A percentile compares a stretch with the other conserved stretches of the same genome.
Conservation (phyloP, 2,113 vertebrate genomes). For the Vimba vimba region DNA sequence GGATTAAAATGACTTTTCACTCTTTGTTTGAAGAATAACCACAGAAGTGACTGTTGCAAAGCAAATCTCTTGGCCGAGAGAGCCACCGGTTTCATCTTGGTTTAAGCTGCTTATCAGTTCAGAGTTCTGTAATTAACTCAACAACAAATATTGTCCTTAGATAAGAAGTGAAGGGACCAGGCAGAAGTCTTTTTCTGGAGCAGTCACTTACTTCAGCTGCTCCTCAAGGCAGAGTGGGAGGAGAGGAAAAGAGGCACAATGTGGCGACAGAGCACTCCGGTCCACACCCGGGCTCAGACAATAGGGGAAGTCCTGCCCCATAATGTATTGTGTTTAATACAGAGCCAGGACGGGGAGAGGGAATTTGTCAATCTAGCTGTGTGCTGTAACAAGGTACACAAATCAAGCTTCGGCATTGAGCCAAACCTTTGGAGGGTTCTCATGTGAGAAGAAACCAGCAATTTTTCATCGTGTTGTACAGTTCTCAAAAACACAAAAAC, state of each 20-base stretch:
- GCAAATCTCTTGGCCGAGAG: neutral
- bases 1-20: neutral
- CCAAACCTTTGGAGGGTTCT: slow-evolving; percentile 40
- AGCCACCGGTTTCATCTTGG: neutral
- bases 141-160: slow-evolving; percentile 5
- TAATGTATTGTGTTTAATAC: slow-evolving; percentile 52
- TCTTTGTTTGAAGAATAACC: neutral
- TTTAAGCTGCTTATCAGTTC: slow-evolving; percentile 7
- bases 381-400: slow-evolving; percentile 26
- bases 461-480: slow-evolving; percentile 28
- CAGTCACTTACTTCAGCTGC: neutral
- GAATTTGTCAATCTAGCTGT: slow-evolving; percentile 38
- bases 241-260: slow-evolving; percentile 52
- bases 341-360: slow-evolving; percentile 28
- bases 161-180: neutral
- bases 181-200: neutral
- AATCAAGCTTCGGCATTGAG: slow-evolving; percentile 20
- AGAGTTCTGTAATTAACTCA: neutral
- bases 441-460: slow-evolving; percentile 1
- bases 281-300: slow-evolving; percentile 50
- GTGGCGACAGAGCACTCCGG: slow-evolving; percentile 40
- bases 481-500: slow-evolving; percentile 17
- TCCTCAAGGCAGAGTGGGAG: slow-evolving; percentile 9
- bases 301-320: slow-evolving; percentile 51
- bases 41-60: neutral